A percentile compares a stretch with the other conserved stretches of the same genome.
phyloP scores from a whole-genome alignment of 2,888 invertebrate species.

The Eupelmus urozonus region DNA sequence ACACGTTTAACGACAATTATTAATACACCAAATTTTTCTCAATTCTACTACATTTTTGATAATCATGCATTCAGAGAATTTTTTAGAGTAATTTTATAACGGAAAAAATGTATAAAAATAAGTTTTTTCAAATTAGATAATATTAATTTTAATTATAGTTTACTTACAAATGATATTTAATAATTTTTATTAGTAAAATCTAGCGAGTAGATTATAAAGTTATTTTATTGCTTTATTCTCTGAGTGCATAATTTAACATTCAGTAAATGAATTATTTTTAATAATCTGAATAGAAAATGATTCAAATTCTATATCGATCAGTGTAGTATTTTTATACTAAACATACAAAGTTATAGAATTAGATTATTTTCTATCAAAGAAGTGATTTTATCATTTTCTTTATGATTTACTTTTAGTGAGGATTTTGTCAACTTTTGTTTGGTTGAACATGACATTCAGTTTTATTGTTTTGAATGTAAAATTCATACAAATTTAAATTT shows the following conservation, averaged over 20 bases:
- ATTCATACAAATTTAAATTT: no score
- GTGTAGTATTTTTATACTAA: constrained; percentile 1
- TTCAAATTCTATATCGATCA: background rate
- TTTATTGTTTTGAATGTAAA: no score
- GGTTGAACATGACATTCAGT: no score
- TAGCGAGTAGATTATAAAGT: background rate
- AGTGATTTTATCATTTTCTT: background rate
- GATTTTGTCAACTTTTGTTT: no score
- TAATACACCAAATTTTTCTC: constrained; percentile 67
- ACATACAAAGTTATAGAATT: background rate
- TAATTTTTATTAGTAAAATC: background rate
- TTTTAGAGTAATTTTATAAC: background rate
- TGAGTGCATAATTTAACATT: constrained; percentile 11
- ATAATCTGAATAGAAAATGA: background rate
- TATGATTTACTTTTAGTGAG: no score
- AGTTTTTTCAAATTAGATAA: background rate
- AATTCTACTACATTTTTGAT: constrained; percentile 31
- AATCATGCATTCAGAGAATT: background rate
- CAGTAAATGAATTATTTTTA: constrained; percentile 5
- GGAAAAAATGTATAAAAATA: no score
- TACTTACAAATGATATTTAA: no score
- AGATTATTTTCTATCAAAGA: background rate
- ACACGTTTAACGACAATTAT: constrained; percentile 71
- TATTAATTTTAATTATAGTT: no score
- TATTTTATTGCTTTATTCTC: background rate